Percentiles rank a stretch among this genome's conserved stretches.
Evolutionary conservation across 2,797 vertebrate genomes (phyloP).

Genomic region (Syngnathus acus): DNA sequence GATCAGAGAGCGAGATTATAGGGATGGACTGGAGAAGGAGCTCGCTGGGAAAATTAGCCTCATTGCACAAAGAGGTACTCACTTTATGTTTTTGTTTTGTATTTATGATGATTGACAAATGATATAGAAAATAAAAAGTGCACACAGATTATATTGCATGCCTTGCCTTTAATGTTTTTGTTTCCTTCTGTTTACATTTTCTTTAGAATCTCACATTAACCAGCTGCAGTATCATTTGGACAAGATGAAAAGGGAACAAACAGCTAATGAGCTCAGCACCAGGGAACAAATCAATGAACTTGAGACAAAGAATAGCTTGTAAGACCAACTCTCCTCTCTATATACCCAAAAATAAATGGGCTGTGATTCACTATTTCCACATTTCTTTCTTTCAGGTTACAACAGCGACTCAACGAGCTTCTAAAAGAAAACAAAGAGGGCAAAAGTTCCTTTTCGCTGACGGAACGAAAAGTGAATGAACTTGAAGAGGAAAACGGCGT

Average conservation of each 20-base stretch:
- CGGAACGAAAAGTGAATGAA: conserved; percentile 82
- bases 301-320: conserved; percentile 76
- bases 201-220: conserved; percentile 70
- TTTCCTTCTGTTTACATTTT: background rate
- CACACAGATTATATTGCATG: background rate
- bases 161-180: background rate
- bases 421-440: conserved; percentile 83
- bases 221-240: conserved; percentile 78
- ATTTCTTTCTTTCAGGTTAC: conserved; percentile 63
- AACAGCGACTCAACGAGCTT: conserved; percentile 76
- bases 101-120: background rate
- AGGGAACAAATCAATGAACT: conserved; percentile 72
- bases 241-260: conserved; percentile 69
- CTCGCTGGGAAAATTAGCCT: conserved; percentile 61
- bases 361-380: background rate
- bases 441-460: conserved; percentile 76
- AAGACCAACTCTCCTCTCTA: conserved; percentile 2
- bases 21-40: conserved; percentile 81
- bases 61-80: no score
- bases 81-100: no score
- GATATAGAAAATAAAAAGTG: background rate
- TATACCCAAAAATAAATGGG: background rate
- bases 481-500: conserved; percentile 84
- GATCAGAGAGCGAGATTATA: conserved; percentile 73
- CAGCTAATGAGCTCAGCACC: conserved; percentile 65